A percentile compares a stretch with the other conserved stretches of the same genome.
These are phyloP conservation scores for Sander lucioperca DNA, from an alignment of 2,113 vertebrate genomes.

Conservation along the genomic window DNA sequence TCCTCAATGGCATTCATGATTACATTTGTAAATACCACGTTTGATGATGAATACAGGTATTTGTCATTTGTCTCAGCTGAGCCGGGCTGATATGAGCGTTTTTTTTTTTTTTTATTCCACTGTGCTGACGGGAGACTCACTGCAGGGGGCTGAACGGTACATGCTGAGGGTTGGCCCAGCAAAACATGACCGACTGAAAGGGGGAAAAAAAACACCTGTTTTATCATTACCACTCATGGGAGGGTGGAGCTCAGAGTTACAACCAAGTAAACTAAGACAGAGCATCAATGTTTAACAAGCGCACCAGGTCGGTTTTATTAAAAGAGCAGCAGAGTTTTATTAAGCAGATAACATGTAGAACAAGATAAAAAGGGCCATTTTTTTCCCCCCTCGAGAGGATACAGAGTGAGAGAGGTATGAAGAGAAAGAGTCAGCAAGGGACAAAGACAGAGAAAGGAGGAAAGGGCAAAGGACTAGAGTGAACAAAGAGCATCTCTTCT, in stretches of 20 bases:
- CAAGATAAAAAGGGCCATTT: conserved; percentile 18
- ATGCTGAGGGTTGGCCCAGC: conserved; percentile 14
- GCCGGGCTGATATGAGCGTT: conserved; percentile 30
- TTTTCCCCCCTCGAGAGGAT: not conserved
- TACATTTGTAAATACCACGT: conserved; percentile 69
- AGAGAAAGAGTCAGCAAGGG: not conserved
- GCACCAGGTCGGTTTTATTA: conserved; percentile 40
- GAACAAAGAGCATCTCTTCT: conserved; percentile 20
- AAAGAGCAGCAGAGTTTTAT: conserved; percentile 59
- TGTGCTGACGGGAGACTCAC: conserved; percentile 27
- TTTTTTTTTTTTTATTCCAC: not conserved
- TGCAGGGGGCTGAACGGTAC: conserved; percentile 24
- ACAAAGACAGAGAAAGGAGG: conserved; percentile 21
- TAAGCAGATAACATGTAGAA: conserved; percentile 57
- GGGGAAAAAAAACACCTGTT: too few species aligned
- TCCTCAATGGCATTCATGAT: conserved; percentile 50
- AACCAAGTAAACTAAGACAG: not conserved
- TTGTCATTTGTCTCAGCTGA: conserved; percentile 32
- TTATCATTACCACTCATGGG: not conserved
- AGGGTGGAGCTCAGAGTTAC: conserved; percentile 5
- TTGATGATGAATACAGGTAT: conserved; percentile 46
- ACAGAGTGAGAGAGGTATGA: not conserved
- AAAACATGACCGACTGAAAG: conserved; percentile 9
- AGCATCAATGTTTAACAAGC: conserved; percentile 42
- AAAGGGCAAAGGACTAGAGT: conserved; percentile 30